Base-by-base conservation (phyloP, 2,888 invertebrate genomes). In the Drymonia ruficornis region DNA sequence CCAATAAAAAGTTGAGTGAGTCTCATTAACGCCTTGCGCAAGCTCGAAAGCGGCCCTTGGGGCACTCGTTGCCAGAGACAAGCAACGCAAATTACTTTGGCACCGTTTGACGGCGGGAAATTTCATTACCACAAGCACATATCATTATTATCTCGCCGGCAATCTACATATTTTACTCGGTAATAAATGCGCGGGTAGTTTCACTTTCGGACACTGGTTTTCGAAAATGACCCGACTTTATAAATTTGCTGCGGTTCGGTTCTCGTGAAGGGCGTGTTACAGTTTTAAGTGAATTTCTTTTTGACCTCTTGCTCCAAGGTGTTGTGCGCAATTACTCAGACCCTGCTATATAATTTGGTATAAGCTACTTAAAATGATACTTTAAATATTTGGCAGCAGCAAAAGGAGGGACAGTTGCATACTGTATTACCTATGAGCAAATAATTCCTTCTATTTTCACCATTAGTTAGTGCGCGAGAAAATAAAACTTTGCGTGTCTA, bases 41-140 rank as follows among this genome's bases (percentile, higher is more conserved):
- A 91, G 80, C 89, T 89, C 89, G 92, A 91, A 91, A 91, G 92
- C 86, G 91, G 89, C 91, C 91, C 91, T 89, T 87, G 84, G 83
- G 89, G 87, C 89, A 79, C 84, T 86, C 86, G 86, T 84, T 83
- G 85, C 81, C 88, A 86, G 87, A 86, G 89, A 90, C 91, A 89
- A 91, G 86, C 89, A 84, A 89, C 89, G 91, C 92, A 91, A 92
- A 91, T 91, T 91, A 91, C 92, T 91, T 89, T 91, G 92, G 90
- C 92, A 92, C 90, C 90, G 86, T 92, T 92, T 92, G 92, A 92
- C 91, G 87, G 87, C 91, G 89, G 91, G 91, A 91, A 92, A 92
- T 91, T 92, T 92, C 92, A 91, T 92, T 92, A 91, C 91, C 91
- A 91, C 89, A 84, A 89, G 91, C 91, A 92, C 92, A 92, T 91